Evolutionary conservation across 2,888 invertebrate genomes (phyloP), one percentile per base, ranked within the genome.

Genomic region (Ochlodes sylvanus): DNA sequence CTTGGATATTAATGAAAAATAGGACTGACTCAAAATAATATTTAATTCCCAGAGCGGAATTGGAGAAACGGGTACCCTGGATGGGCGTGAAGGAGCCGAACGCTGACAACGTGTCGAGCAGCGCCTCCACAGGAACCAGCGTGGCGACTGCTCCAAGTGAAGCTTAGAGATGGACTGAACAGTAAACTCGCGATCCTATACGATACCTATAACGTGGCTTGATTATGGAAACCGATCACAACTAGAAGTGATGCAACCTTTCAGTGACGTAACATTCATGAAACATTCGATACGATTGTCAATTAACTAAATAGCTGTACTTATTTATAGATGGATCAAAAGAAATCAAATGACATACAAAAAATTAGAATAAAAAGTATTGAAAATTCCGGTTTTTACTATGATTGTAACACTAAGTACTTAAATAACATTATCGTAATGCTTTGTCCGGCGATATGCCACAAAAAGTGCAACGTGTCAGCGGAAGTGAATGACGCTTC

Each of bases 41-140:
- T 50, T 21, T 19, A 15, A 34, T 71, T 63, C 71, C 21, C 81
- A 96, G 96, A 83, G 91, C 96, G 80, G 97, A 98, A 83, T 90
- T 98, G 67, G 95, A 97, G 80, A 97, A 97, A 80, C 95, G 96
- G 58, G 89, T 97, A 62, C 97, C 97, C 3, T 98, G 96, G 96
- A 83, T 96, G 81, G 96, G 96, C 14, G 95, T 96, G 21, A 95
- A 94, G 12, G 96, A 96, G 77, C 87, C 93, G 7, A 89, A 90
- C 66, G 91, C 91, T 0, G 96, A 96, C 72, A 84, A 94, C 0
- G 92, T 94, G 42, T 95, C 96, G 17, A 94, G 89, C 38, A 86
- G 88, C 54, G 67, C 61, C 12, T 67, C 67, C n/a, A 66, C 66
- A 3, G 60, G 60, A 32, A 94, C 95, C 56, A 94, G 94, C 76